Evolutionary conservation across 2,888 invertebrate species (phyloP).

Genomic region (Aphodius granarius): DNA sequence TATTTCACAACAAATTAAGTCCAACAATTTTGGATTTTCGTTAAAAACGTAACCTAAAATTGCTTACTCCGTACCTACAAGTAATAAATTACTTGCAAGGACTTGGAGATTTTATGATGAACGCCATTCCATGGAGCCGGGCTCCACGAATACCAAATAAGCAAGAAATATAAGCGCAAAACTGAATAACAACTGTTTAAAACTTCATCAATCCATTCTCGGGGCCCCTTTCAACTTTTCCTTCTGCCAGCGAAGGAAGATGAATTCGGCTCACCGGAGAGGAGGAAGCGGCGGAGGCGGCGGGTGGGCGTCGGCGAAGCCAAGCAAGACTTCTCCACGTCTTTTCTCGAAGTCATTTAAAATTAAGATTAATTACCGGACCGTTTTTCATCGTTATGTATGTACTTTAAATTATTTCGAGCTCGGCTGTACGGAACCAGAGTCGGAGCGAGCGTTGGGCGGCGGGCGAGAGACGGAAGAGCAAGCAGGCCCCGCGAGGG

Average conservation of each 20-base stretch:
- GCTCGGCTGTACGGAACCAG: neutral
- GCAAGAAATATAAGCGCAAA: neutral
- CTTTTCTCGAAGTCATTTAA: slow-evolving; percentile 42
- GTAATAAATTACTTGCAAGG: neutral
- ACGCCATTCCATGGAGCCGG: neutral
- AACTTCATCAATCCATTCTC: neutral
- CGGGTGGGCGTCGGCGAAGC: neutral
- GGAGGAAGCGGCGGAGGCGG: neutral
- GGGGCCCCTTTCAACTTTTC: slow-evolving; percentile 17
- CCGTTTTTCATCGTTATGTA: slow-evolving; percentile 46
- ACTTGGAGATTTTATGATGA: neutral
- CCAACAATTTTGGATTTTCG: too few species aligned
- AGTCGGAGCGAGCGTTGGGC: neutral
- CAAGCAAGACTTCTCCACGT: neutral
- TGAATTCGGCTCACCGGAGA: neutral
- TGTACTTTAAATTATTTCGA: slow-evolving; percentile 38
- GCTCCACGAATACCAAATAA: neutral
- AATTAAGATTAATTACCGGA: slow-evolving; percentile 50
- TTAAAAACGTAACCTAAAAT: too few species aligned
- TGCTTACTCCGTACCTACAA: too few species aligned
- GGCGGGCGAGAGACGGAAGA: too few species aligned
- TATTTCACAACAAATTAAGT: too few species aligned
- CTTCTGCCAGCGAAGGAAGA: neutral
- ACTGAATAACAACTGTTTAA: neutral
- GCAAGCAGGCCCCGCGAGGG: neutral